Percentiles rank a stretch among this genome's conserved stretches.
Conservation (phyloP, 2,797 vertebrate genomes). For the Margarornis squamiger region DNA sequence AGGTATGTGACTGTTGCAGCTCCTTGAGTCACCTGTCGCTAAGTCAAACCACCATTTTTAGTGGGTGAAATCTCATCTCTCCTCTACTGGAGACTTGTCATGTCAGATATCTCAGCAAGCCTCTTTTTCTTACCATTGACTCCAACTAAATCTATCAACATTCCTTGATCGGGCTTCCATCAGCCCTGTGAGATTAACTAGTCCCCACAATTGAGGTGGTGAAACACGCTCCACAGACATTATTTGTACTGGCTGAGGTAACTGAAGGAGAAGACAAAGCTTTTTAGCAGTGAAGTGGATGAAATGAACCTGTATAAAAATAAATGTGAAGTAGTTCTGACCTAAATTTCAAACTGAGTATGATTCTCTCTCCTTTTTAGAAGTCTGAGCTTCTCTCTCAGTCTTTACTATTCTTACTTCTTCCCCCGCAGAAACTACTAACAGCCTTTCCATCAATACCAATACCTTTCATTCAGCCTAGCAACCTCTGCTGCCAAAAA, state of each 20-base stretch:
- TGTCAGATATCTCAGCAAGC: not conserved
- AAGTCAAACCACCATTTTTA: not conserved
- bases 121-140: not conserved
- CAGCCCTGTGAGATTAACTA: not conserved
- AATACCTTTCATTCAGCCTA: not conserved
- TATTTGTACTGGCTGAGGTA: not conserved
- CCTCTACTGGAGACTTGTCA: not conserved
- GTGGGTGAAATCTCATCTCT: not conserved
- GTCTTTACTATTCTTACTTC: not conserved
- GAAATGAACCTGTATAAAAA: not conserved
- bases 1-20: not conserved
- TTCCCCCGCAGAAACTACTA: not conserved
- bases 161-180: not conserved
- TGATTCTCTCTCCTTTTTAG: not conserved
- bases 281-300: not conserved
- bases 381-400: not conserved
- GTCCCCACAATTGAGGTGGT: not conserved
- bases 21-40: not conserved
- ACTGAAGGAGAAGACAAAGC: not conserved
- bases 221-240: not conserved
- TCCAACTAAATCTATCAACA: not conserved
- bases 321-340: slow-evolving; percentile 9
- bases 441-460: not conserved
- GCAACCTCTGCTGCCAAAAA: not conserved
- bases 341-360: slow-evolving; percentile 27